These are phyloP conservation scores for Apodemia hepburni DNA, from an alignment of 2,888 invertebrate species.

Conservation along the genomic window DNA sequence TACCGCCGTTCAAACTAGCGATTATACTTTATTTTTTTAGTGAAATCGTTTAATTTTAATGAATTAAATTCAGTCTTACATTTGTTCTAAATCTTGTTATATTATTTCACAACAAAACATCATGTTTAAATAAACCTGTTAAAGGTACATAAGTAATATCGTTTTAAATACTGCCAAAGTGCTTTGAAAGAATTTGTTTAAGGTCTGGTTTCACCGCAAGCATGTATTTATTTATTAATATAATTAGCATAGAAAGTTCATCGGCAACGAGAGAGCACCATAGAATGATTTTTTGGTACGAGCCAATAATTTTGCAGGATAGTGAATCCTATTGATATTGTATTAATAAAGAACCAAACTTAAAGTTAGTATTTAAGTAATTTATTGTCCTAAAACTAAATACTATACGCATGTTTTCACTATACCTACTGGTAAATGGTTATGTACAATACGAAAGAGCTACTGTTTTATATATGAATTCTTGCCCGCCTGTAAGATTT, in stretches of 20 bases:
- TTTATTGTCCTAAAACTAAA: constrained; percentile 80
- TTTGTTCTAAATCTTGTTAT: neutral
- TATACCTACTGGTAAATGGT: constrained; percentile 76
- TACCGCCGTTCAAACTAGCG: neutral
- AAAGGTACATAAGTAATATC: neutral
- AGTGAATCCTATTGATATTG: constrained; percentile 79
- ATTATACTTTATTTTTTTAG: neutral
- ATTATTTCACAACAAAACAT: neutral
- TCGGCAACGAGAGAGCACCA: constrained; percentile 73
- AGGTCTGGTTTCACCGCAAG: neutral
- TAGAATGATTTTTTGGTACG: constrained; percentile 61
- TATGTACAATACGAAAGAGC: constrained; percentile 79
- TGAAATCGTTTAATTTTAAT: neutral
- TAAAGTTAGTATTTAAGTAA: constrained; percentile 79
- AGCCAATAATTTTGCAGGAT: constrained; percentile 74
- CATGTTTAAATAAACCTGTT: neutral
- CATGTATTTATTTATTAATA: constrained; percentile 30
- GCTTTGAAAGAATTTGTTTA: neutral
- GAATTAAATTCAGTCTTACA: neutral
- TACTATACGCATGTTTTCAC: constrained; percentile 81
- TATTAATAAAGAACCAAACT: constrained; percentile 81
- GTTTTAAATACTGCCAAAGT: constrained; percentile 10
- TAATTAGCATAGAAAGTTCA: constrained; percentile 77
- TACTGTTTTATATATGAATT: constrained; percentile 81
- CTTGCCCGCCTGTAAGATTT: constrained; percentile 81